These are phyloP conservation scores for Tamias sibiricus DNA, from an alignment of 2,113 vertebrate genomes.

Conservation along the genomic window DNA sequence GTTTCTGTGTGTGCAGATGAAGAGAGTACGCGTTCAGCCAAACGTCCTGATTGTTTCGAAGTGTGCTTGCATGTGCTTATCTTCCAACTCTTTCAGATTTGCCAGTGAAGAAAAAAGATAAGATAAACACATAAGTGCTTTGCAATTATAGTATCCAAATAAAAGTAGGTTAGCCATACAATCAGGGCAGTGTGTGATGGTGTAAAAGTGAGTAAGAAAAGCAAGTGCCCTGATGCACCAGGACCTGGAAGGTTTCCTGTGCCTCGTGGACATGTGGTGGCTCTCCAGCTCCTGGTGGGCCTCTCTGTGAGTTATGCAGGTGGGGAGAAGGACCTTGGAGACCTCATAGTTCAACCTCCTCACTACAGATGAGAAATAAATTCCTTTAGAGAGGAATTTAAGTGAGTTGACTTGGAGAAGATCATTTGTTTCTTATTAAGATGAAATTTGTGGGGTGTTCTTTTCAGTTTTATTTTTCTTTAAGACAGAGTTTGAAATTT, in stretches of 20 bases:
- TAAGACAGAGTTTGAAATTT: background rate
- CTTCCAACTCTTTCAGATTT: slow-evolving; percentile 11
- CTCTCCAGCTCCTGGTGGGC: too few species aligned
- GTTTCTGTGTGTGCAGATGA: background rate
- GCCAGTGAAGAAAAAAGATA: background rate
- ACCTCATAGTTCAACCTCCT: background rate
- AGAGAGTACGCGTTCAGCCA: background rate
- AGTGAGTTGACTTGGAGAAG: background rate
- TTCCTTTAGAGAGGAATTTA: background rate
- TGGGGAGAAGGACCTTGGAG: background rate
- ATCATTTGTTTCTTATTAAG: background rate
- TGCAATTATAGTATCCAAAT: background rate
- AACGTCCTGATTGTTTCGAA: background rate
- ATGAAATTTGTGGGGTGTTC: background rate
- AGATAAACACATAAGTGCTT: background rate
- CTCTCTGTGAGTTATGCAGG: background rate
- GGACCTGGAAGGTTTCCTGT: too few species aligned
- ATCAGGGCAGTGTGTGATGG: background rate
- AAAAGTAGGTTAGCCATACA: background rate
- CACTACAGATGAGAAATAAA: background rate
- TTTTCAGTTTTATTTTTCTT: background rate
- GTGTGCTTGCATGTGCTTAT: background rate
- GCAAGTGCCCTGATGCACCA: background rate
- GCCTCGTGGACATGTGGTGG: background rate
- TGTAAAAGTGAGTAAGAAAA: background rate